phyloP scores from a whole-genome alignment of 92 coral and sea anemone species.

The Montipora capitata region DNA sequence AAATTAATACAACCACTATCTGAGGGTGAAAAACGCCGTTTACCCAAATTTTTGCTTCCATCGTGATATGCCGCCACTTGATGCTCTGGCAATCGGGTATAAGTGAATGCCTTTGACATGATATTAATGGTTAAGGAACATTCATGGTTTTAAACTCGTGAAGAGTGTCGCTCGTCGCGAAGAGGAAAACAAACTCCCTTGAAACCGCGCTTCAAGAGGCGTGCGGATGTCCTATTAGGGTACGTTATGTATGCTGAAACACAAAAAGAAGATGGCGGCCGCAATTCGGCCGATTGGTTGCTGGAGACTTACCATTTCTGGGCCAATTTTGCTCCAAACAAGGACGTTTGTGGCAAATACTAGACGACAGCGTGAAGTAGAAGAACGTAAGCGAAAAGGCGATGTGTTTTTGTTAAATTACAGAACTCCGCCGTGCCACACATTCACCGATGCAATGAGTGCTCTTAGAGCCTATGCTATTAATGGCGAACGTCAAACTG shows the following conservation, averaged over 20 bases:
- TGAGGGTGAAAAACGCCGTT: background rate
- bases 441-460: conserved; percentile 80
- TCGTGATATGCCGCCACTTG: conserved; percentile 91
- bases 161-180: background rate
- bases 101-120: conserved; percentile 86
- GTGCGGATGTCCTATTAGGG: background rate
- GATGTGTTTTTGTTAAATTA: conserved; percentile 88
- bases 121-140: background rate
- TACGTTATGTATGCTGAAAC: background rate
- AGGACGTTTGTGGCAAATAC: conserved; percentile 69
- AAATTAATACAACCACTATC: too few relatives aligned
- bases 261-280: conserved; percentile 78
- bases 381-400: conserved; percentile 74
- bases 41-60: conserved; percentile 74
- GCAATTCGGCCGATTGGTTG: background rate
- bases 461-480: conserved; percentile 86
- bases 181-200: too few relatives aligned
- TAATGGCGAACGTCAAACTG: conserved; percentile 80
- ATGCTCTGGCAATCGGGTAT: conserved; percentile 88
- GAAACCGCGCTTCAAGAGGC: background rate
- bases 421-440: conserved; percentile 83
- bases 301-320: conserved; percentile 13
- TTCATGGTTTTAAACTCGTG: background rate
- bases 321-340: conserved; percentile 27
- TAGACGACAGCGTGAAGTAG: conserved; percentile 44